Evolutionary conservation across 2,888 invertebrate species (phyloP).

Genomic region (Thymelicus acteon): DNA sequence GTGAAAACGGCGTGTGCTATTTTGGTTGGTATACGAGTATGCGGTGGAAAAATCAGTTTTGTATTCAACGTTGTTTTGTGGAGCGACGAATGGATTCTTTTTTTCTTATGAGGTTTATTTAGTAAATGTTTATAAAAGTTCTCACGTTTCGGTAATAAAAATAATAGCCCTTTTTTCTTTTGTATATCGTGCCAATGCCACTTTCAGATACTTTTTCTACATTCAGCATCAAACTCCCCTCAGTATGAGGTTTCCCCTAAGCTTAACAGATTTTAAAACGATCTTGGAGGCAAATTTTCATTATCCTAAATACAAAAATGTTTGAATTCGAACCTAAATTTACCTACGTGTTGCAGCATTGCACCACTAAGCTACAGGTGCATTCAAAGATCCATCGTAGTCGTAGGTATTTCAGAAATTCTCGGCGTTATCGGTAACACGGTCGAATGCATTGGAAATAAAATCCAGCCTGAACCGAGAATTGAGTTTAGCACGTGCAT

Average conservation of each 20-base stretch:
- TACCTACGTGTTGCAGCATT: too few relatives aligned
- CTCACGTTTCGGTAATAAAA: too few relatives aligned
- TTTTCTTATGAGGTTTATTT: neutral
- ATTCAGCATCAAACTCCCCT: too few relatives aligned
- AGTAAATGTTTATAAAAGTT: too few relatives aligned
- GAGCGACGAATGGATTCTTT: neutral
- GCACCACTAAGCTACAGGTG: neutral
- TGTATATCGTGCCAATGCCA: too few relatives aligned
- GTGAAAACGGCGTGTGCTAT: neutral
- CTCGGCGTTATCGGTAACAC: conserved; percentile 40
- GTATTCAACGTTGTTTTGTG: neutral
- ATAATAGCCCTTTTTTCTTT: too few relatives aligned
- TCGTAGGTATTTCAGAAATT: conserved; percentile 13
- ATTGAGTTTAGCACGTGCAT: neutral
- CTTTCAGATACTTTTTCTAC: too few relatives aligned
- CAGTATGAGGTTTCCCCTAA: too few relatives aligned
- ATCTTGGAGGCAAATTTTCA: too few relatives aligned
- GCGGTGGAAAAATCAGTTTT: neutral
- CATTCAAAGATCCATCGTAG: neutral
- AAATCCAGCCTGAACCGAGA: conserved; percentile 43
- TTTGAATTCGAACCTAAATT: too few relatives aligned
- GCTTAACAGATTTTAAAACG: too few relatives aligned
- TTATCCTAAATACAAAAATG: too few relatives aligned
- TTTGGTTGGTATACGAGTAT: neutral
- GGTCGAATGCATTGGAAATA: conserved; percentile 55